Evolutionary conservation across 2,888 invertebrate genomes (phyloP).

Genomic region (Spilarctia lutea): DNA sequence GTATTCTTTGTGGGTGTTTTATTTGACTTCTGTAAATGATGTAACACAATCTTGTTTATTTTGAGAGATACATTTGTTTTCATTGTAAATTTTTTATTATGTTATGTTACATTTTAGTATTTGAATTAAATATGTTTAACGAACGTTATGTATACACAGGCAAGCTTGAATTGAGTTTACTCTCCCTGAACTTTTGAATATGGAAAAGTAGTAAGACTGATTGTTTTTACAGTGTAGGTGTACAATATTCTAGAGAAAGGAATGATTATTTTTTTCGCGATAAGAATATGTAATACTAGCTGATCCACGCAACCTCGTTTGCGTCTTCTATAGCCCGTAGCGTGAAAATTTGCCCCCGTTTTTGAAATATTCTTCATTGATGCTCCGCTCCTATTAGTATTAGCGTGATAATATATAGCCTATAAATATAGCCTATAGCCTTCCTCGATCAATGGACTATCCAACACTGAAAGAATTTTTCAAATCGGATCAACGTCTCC

Average conservation of each 20-base stretch:
- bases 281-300: no score
- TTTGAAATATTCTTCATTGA: no score
- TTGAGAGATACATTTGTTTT: not conserved
- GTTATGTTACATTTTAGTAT: not conserved
- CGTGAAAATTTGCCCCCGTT: no score
- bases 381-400: no score
- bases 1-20: slow-evolving; percentile 26
- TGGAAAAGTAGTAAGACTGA: not conserved
- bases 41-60: slow-evolving; percentile 5
- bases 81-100: not conserved
- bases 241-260: not conserved
- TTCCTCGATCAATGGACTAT: no score
- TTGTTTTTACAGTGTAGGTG: not conserved
- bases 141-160: not conserved
- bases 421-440: no score
- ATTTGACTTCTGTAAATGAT: slow-evolving; percentile 7
- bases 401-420: no score
- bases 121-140: not conserved
- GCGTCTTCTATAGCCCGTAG: no score
- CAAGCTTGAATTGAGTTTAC: not conserved
- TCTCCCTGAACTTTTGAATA: not conserved
- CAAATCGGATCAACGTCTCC: no score
- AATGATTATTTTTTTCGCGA: no score
- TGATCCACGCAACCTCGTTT: no score
- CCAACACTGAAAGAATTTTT: no score